Conservation (phyloP, 2,797 vertebrate genomes). For the Pipistrellus kuhlii region DNA sequence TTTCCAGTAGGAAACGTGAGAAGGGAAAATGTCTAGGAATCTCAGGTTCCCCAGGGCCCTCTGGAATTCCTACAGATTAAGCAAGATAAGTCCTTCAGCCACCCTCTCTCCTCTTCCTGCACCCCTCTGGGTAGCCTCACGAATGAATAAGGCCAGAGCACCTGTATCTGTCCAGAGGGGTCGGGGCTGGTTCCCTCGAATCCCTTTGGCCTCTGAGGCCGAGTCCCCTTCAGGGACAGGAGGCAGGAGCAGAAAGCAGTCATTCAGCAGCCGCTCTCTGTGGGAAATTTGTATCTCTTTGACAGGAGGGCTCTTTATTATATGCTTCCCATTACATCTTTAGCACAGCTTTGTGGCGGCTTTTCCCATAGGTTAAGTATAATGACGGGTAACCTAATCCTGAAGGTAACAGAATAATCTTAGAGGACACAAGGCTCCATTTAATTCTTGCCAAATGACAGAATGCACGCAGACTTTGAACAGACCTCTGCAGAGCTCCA, state of each 20-base stretch:
- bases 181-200: neutral
- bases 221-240: constrained; percentile 47
- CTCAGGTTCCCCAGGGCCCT: constrained; percentile 81
- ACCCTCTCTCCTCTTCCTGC: constrained; percentile 52
- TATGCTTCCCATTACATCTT: constrained; percentile 78
- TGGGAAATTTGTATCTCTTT: constrained; percentile 79
- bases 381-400: constrained; percentile 81
- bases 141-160: constrained; percentile 64
- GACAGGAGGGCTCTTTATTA: constrained; percentile 75
- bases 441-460: constrained; percentile 83
- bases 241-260: constrained; percentile 66
- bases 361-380: constrained; percentile 82
- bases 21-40: constrained; percentile 83
- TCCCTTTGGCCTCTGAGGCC: neutral
- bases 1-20: constrained; percentile 88
- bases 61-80: constrained; percentile 81
- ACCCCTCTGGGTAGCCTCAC: neutral
- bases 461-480: constrained; percentile 72
- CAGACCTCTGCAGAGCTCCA: constrained; percentile 70
- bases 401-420: constrained; percentile 83
- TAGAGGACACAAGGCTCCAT: constrained; percentile 78
- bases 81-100: constrained; percentile 72
- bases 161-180: constrained; percentile 66
- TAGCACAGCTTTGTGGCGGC: constrained; percentile 71
- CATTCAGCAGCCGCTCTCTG: constrained; percentile 64